These are phyloP conservation scores for Phrynosoma blainvillii DNA, from an alignment of 2,113 vertebrate species.

Conservation along the genomic window DNA sequence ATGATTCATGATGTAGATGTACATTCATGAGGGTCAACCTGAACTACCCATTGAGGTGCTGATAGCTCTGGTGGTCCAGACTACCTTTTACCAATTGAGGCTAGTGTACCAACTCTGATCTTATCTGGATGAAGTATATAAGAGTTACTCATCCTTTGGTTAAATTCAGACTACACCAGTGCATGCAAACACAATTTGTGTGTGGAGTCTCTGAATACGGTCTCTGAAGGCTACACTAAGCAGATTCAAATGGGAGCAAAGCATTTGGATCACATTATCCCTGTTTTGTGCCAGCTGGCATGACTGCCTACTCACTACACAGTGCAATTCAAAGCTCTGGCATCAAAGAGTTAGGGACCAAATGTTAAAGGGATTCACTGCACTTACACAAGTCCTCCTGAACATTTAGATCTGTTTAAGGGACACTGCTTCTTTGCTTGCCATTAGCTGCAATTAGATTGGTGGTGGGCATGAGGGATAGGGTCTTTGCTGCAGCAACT, in stretches of 20 bases:
- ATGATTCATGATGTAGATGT: too few relatives aligned
- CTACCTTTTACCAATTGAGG: not conserved
- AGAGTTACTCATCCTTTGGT: not conserved
- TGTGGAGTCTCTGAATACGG: not conserved
- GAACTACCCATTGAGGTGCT: not conserved
- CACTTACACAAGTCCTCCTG: not conserved
- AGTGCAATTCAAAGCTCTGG: not conserved
- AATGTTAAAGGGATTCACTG: not conserved
- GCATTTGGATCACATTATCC: not conserved
- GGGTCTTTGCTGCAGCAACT: not conserved
- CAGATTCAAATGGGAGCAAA: not conserved
- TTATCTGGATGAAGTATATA: not conserved
- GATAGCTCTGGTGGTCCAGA: not conserved
- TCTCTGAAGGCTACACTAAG: not conserved
- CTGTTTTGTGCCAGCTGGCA: not conserved
- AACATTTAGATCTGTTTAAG: not conserved
- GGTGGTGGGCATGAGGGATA: not conserved
- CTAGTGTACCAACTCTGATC: not conserved
- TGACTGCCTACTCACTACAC: not conserved
- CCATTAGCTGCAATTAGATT: not conserved
- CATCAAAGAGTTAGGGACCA: not conserved
- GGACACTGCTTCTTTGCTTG: not conserved
- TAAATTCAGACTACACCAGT: not conserved
- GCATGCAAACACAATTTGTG: not conserved
- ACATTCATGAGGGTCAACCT: not conserved